Conservation (phyloP, 2,113 vertebrate genomes). For the Ahaetulla prasina region DNA sequence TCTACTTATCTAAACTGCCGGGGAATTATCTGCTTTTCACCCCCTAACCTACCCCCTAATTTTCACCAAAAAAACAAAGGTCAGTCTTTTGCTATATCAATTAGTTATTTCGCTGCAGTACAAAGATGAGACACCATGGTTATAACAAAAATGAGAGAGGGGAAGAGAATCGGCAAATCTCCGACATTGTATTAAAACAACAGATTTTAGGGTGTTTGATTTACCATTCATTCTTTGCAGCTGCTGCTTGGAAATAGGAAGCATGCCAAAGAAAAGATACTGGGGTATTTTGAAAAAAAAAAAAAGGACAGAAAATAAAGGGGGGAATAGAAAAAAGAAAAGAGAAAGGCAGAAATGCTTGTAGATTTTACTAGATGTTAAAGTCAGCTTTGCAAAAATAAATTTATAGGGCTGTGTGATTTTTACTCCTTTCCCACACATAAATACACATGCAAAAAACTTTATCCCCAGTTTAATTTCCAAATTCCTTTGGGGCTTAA, state of each 20-base stretch:
- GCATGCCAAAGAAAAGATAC: slow-evolving; percentile 68
- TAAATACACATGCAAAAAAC: not conserved
- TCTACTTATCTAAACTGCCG: slow-evolving; percentile 60
- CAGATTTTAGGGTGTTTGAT: slow-evolving; percentile 81
- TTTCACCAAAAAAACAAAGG: slow-evolving; percentile 50
- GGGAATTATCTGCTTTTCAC: slow-evolving; percentile 50
- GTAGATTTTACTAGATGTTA: slow-evolving; percentile 58
- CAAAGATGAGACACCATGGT: slow-evolving; percentile 56
- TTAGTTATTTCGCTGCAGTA: slow-evolving; percentile 53
- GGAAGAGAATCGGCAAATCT: slow-evolving; percentile 72
- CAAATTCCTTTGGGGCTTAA: not conserved
- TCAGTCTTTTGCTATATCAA: slow-evolving; percentile 58
- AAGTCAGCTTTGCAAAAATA: slow-evolving; percentile 3
- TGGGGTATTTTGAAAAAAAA: slow-evolving; percentile 56
- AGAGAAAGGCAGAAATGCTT: slow-evolving; percentile 46
- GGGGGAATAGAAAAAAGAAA: not conserved
- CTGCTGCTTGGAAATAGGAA: slow-evolving; percentile 75
- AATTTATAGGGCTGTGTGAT: not conserved
- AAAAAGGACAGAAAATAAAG: slow-evolving; percentile 19
- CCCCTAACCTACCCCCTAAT: slow-evolving; percentile 47
- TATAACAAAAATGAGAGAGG: slow-evolving; percentile 59
- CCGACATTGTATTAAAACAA: slow-evolving; percentile 83
- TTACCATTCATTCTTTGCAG: slow-evolving; percentile 81
- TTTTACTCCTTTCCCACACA: not conserved
- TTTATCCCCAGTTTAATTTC: not conserved